These are phyloP conservation scores for Thunnus thynnus DNA, from an alignment of 2,113 vertebrate species.

Conservation along the genomic window DNA sequence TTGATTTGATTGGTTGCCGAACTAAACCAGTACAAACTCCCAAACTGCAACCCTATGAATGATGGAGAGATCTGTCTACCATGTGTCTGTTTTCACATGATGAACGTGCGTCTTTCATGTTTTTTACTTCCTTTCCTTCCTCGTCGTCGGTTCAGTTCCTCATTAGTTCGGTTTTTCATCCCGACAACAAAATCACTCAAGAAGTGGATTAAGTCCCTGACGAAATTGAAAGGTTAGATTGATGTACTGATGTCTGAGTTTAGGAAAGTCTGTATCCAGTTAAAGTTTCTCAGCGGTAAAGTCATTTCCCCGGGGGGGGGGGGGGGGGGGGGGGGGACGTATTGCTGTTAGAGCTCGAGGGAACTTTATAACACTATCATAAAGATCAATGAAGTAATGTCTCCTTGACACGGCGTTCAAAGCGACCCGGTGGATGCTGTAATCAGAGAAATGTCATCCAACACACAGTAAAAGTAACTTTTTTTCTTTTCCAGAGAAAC, in stretches of 20 bases:
- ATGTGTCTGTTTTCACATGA: background rate
- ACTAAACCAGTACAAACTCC: background rate
- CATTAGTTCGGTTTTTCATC: background rate
- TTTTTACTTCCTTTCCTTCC: background rate
- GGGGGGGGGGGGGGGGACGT: background rate
- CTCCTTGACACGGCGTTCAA: background rate
- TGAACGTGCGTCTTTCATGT: background rate
- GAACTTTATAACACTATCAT: background rate
- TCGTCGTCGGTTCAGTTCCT: background rate
- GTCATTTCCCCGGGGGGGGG: constrained; percentile 14
- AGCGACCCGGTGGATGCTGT: background rate
- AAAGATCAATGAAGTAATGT: constrained; percentile 48
- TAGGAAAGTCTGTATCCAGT: background rate
- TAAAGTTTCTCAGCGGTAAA: background rate
- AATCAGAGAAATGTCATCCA: background rate
- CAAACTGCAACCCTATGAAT: background rate
- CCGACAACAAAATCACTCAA: background rate
- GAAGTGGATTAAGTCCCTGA: background rate
- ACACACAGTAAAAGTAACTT: no score
- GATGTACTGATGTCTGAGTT: constrained; percentile 19
- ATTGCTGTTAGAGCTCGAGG: background rate
- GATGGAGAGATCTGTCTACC: background rate
- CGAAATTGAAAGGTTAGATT: constrained; percentile 4
- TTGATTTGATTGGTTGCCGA: background rate
- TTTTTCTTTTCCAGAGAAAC: background rate